Evolutionary conservation across 1,140 invertebrate species (phyloP).

Genomic region (Drosophila ironensis): DNA sequence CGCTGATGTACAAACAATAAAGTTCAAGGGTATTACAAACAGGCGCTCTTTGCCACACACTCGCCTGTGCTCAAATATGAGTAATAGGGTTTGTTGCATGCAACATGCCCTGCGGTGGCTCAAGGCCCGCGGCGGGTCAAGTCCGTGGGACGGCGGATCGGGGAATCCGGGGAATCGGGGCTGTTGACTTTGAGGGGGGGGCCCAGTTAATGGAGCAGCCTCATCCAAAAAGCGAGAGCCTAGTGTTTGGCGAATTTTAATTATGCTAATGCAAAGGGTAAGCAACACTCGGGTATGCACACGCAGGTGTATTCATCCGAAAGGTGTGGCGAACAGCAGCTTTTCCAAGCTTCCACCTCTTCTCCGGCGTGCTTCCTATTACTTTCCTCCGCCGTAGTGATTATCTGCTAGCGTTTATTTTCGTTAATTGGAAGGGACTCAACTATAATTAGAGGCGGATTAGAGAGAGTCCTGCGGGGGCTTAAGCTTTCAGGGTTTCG

Average conservation of each 20-base stretch:
- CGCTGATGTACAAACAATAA: constrained; percentile 81
- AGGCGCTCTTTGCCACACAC: constrained; percentile 21
- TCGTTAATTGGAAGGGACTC: constrained; percentile 50
- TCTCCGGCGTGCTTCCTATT: constrained; percentile 16
- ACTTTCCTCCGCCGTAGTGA: constrained; percentile 15
- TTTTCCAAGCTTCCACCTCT: constrained; percentile 7
- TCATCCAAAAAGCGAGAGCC: not conserved
- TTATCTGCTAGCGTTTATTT: constrained; percentile 9
- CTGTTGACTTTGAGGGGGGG: constrained; percentile 56
- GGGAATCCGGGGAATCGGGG: no score
- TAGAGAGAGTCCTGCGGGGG: constrained; percentile 7
- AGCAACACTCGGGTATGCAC: constrained; percentile 22
- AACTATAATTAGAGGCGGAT: constrained; percentile 58
- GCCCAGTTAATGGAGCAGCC: constrained; percentile 50
- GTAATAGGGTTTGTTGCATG: constrained; percentile 63
- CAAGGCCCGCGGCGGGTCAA: constrained; percentile 56
- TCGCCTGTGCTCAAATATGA: constrained; percentile 34
- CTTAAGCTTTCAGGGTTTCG: not conserved
- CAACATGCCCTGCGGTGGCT: constrained; percentile 59
- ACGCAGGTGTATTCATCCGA: constrained; percentile 43
- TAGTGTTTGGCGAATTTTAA: constrained; percentile 69
- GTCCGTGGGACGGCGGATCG: constrained; percentile 1
- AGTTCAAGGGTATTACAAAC: constrained; percentile 77
- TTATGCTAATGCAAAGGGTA: constrained; percentile 75
- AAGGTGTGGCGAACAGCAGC: constrained; percentile 11